A percentile compares a stretch with the other conserved stretches of the same genome.
Conservation (phyloP, 1,140 invertebrate species). For the Euwallacea fornicatus region DNA sequence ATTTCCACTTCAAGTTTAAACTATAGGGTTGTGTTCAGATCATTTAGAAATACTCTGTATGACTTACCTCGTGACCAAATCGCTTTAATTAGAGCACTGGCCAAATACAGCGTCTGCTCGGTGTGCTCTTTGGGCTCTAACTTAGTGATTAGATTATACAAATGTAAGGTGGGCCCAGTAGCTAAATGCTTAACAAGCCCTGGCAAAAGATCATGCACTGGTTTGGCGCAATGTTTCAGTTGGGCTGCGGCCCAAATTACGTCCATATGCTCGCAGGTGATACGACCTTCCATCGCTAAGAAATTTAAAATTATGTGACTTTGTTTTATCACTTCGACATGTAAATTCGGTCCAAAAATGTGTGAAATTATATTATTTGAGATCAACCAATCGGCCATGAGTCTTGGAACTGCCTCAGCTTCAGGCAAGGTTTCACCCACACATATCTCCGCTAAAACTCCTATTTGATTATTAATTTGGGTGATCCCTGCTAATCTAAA, state of each 20-base stretch:
- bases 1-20: no score
- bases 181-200: slow-evolving; percentile 89
- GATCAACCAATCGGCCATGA: slow-evolving; percentile 84
- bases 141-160: slow-evolving; percentile 80
- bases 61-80: slow-evolving; percentile 78
- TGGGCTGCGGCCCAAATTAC: slow-evolving; percentile 92
- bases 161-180: slow-evolving; percentile 81
- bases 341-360: slow-evolving; percentile 77
- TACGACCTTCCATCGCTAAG: slow-evolving; percentile 85
- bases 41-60: slow-evolving; percentile 39
- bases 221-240: slow-evolving; percentile 90
- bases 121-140: slow-evolving; percentile 89
- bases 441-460: slow-evolving; percentile 85
- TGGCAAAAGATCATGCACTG: slow-evolving; percentile 87
- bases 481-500: slow-evolving; percentile 75
- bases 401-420: slow-evolving; percentile 78
- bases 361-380: slow-evolving; percentile 91
- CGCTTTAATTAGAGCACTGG: slow-evolving; percentile 85
- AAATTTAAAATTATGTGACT: slow-evolving; percentile 92
- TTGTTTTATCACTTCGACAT: slow-evolving; percentile 81
- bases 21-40: no score
- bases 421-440: slow-evolving; percentile 83
- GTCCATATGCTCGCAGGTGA: slow-evolving; percentile 89
- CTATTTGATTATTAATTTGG: slow-evolving; percentile 94
- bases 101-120: slow-evolving; percentile 88